These are phyloP conservation scores for Hyposmocoma kahamanoa DNA, from an alignment of 1,140 invertebrate species.

Conservation along the genomic window DNA sequence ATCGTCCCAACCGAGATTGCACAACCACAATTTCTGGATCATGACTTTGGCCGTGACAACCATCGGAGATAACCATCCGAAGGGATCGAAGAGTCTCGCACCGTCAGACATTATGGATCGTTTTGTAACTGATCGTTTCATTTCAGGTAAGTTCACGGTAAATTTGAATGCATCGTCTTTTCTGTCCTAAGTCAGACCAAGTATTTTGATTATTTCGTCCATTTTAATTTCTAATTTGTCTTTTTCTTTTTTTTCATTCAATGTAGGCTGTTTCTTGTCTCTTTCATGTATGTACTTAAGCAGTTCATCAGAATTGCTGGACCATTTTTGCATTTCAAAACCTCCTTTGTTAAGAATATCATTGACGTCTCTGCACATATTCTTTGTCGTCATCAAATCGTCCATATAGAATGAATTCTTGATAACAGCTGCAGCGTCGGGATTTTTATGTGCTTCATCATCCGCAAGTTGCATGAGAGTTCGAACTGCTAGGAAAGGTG, in stretches of 20 bases:
- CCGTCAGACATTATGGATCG: conserved; percentile 41
- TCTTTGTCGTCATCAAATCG: not conserved
- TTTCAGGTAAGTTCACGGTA: no score
- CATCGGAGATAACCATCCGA: conserved; percentile 43
- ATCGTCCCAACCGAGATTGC: conserved; percentile 36
- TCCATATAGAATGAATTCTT: not conserved
- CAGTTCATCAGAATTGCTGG: no score
- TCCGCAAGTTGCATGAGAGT: conserved; percentile 30
- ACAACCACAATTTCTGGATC: conserved; percentile 48
- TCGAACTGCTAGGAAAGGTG: conserved; percentile 29
- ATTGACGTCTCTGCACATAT: not conserved
- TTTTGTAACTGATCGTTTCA: no score
- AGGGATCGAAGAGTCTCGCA: conserved; percentile 35
- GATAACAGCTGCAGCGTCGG: conserved; percentile 8
- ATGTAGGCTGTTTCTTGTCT: no score
- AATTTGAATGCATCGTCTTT: no score
- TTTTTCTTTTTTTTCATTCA: no score
- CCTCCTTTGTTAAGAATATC: not conserved
- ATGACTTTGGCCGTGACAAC: conserved; percentile 45
- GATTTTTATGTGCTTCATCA: conserved; percentile 25
- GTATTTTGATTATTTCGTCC: no score
- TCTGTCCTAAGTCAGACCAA: no score
- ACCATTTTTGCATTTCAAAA: no score
- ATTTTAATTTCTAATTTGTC: no score
- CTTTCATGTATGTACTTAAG: no score